phyloP scores from a whole-genome alignment of 92 coral and sea anemone species.

The Phymanthus crucifer region DNA sequence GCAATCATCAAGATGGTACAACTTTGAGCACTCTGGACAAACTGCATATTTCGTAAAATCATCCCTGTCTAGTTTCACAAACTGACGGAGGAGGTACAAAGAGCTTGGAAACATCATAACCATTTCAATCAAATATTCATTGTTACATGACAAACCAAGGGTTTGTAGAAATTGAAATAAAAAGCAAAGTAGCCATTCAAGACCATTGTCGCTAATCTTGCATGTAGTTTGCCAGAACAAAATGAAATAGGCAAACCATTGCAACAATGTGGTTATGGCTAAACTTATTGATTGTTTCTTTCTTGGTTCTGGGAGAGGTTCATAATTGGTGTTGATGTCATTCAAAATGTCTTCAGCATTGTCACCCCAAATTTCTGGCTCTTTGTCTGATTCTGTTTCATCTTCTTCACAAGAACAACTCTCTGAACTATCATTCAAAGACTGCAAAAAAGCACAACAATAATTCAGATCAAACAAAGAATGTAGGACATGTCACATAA shows the following conservation, averaged over 20 bases:
- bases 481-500: neutral
- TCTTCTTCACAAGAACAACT: neutral
- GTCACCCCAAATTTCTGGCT: constrained; percentile 8
- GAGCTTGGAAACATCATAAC: constrained; percentile 58
- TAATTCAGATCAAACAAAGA: neutral
- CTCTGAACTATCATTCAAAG: neutral
- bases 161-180: constrained; percentile 50
- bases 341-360: neutral
- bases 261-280: neutral
- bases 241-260: constrained; percentile 48
- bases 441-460: neutral
- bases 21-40: constrained; percentile 50
- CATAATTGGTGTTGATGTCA: neutral
- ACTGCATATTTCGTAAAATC: constrained; percentile 48
- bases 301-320: constrained; percentile 4
- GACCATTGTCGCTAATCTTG: constrained; percentile 65
- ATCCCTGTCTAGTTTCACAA: constrained; percentile 44
- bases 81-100: constrained; percentile 45
- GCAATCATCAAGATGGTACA: constrained; percentile 39
- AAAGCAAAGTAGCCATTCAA: constrained; percentile 57
- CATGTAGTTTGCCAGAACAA: constrained; percentile 57
- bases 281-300: neutral
- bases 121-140: constrained; percentile 47
- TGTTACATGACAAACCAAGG: constrained; percentile 44
- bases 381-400: constrained; percentile 1